phyloP scores from a whole-genome alignment of 2,797 vertebrate species.

The Etheostoma nigrum region DNA sequence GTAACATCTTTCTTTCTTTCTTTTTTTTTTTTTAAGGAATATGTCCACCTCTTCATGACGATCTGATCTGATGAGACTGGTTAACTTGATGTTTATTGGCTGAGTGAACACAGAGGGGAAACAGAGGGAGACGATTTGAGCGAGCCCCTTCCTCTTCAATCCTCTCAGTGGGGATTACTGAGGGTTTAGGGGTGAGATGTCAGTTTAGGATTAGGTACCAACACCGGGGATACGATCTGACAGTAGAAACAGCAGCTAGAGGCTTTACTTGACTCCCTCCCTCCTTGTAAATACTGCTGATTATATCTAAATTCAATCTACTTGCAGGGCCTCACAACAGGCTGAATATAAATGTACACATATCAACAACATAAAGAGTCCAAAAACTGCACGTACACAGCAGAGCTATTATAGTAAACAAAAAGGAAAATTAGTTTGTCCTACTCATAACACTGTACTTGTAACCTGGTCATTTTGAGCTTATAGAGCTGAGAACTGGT shows the following conservation, averaged over 20 bases:
- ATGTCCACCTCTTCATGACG: background rate
- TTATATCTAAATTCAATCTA: constrained; percentile 9
- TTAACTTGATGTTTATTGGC: constrained; percentile 7
- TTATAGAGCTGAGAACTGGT: no score
- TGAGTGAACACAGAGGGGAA: constrained; percentile 14
- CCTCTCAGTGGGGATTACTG: constrained; percentile 57
- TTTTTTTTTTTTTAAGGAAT: no score
- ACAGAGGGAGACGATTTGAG: constrained; percentile 1
- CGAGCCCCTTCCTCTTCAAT: constrained; percentile 42
- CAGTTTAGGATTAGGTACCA: constrained; percentile 47
- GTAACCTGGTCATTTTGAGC: no score
- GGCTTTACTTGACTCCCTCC: constrained; percentile 31
- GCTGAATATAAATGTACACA: background rate
- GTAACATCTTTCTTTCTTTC: background rate
- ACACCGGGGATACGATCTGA: constrained; percentile 39
- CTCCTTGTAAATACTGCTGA: background rate
- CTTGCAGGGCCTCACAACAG: background rate
- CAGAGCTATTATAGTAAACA: no score
- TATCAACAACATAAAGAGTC: background rate
- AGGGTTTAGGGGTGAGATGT: constrained; percentile 57
- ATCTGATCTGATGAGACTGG: constrained; percentile 15
- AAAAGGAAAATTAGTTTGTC: no score
- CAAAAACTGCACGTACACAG: background rate
- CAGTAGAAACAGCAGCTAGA: constrained; percentile 27
- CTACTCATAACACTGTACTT: no score